A percentile compares a stretch with the other conserved stretches of the same genome.
These are phyloP conservation scores for Pseudoatta argentina DNA, from an alignment of 1,140 invertebrate genomes.

Conservation along the genomic window DNA sequence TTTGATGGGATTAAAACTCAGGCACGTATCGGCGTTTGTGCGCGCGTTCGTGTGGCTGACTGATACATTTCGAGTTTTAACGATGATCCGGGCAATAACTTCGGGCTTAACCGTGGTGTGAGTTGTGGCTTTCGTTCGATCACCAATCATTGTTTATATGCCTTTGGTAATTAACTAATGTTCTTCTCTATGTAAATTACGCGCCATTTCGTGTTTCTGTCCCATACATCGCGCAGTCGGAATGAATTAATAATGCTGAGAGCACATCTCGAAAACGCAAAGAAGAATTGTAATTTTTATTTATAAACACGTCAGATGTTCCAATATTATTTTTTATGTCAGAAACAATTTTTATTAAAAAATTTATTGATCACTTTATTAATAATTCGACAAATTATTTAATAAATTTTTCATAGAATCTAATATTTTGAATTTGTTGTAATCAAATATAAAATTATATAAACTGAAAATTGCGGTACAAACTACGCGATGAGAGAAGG, in stretches of 20 bases:
- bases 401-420: neutral
- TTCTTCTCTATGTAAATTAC: conserved; percentile 85
- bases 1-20: conserved; percentile 70
- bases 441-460: conserved; percentile 10
- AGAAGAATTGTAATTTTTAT: neutral
- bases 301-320: neutral
- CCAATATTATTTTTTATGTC: neutral
- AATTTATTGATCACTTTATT: neutral
- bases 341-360: neutral
- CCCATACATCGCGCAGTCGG: conserved; percentile 56
- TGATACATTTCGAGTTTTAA: conserved; percentile 86
- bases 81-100: conserved; percentile 86
- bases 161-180: conserved; percentile 86
- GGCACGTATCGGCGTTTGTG: conserved; percentile 54
- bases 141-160: conserved; percentile 86
- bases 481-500: no score
- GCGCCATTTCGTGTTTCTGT: conserved; percentile 66
- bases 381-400: neutral
- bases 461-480: neutral
- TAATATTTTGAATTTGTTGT: neutral
- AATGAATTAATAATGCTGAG: conserved; percentile 49
- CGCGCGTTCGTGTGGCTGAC: conserved; percentile 74
- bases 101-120: conserved; percentile 83
- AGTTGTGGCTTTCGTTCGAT: conserved; percentile 82
- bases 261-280: neutral